phyloP scores from a whole-genome alignment of 2,888 invertebrate genomes.

The Folsomia manolachei region DNA sequence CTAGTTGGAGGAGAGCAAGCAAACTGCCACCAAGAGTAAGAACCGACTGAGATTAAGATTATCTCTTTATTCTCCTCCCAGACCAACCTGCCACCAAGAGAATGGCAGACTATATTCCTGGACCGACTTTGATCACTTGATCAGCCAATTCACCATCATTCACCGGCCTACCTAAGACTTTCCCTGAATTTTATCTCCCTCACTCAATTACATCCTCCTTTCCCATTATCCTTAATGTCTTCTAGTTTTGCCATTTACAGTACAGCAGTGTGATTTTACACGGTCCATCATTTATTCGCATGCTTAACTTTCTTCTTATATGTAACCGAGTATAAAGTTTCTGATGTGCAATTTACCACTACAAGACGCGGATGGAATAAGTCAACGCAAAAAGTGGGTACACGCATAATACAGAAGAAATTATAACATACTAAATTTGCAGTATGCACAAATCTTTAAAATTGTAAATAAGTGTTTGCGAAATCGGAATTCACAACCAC shows the following conservation, averaged over 20 bases:
- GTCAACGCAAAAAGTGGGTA: no score
- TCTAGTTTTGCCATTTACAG: no score
- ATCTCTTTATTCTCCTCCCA: neutral
- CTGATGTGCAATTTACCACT: no score
- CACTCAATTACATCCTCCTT: neutral
- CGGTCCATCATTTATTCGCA: neutral
- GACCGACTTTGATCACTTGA: slow-evolving; percentile 7
- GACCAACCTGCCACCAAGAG: neutral
- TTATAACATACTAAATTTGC: no score
- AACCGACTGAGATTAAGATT: slow-evolving; percentile 12
- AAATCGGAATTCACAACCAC: no score
- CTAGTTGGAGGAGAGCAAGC: neutral
- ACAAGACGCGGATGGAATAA: no score
- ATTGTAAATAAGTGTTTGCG: no score
- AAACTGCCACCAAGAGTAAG: neutral
- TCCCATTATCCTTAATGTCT: slow-evolving; percentile 4
- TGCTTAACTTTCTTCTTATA: no score
- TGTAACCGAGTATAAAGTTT: no score
- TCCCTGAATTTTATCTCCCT: slow-evolving; percentile 10
- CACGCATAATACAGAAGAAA: no score
- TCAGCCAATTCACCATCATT: slow-evolving; percentile 1
- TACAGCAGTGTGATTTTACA: no score
- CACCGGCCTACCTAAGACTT: slow-evolving; percentile 1
- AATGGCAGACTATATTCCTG: neutral
- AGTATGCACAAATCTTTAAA: no score